A percentile compares a stretch with the other conserved stretches of the same genome.
Conservation (phyloP, 2,113 vertebrate genomes). For the Atrichornis clamosus region DNA sequence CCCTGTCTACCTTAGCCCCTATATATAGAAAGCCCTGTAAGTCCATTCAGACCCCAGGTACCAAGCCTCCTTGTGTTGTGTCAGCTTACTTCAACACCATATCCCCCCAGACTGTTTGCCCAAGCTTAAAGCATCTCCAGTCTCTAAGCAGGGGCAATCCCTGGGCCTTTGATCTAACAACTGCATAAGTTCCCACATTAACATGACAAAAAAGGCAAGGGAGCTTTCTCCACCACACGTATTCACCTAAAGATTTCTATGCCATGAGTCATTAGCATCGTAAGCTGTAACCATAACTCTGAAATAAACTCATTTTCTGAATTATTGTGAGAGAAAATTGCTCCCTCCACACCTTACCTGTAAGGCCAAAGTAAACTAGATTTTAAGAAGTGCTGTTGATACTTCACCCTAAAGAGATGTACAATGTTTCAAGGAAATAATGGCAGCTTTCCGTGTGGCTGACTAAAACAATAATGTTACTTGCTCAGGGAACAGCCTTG, state of each 20-base stretch:
- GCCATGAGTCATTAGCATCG: not conserved
- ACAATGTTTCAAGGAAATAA: not conserved
- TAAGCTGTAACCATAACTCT: not conserved
- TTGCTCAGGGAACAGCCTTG: not conserved
- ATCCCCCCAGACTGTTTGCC: not conserved
- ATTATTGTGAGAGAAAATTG: not conserved
- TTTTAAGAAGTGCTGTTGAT: not conserved
- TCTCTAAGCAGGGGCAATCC: not conserved
- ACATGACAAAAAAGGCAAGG: not conserved
- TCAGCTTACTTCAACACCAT: not conserved
- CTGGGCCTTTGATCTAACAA: not conserved
- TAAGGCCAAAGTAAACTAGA: not conserved
- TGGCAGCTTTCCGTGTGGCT: not conserved
- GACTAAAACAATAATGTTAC: not conserved
- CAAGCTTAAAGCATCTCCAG: not conserved
- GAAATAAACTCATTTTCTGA: not conserved
- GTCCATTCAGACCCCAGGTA: not conserved
- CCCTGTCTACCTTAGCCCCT: not conserved
- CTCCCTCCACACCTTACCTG: not conserved
- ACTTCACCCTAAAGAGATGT: not conserved
- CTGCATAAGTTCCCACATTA: not conserved
- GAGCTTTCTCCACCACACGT: not conserved
- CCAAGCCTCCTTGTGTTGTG: not conserved
- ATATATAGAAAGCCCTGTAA: rapidly evolving
- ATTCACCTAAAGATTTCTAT: not conserved